Evolutionary conservation across 2,113 vertebrate species (phyloP).

Genomic region (Ciconia stormi): DNA sequence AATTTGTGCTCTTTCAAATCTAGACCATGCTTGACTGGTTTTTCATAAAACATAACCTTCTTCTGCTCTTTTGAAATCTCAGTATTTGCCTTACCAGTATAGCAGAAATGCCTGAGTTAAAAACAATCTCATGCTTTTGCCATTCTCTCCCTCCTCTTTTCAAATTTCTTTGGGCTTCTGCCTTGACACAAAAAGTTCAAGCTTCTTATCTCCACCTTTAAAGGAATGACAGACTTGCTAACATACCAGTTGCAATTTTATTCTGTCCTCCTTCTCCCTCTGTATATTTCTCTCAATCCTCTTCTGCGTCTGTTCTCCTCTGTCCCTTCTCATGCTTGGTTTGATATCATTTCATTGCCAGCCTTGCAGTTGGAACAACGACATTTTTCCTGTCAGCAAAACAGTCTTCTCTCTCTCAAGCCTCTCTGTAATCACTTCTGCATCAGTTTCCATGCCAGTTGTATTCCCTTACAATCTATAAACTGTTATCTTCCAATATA

Average conservation of each 20-base stretch:
- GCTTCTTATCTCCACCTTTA: not conserved
- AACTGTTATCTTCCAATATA: not conserved
- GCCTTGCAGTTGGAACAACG: not conserved
- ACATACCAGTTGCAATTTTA: not conserved
- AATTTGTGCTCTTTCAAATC: constrained; percentile 11
- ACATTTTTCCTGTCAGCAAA: not conserved
- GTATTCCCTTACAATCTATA: not conserved
- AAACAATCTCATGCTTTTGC: not conserved
- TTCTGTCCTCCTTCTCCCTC: not conserved
- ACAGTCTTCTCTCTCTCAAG: not conserved
- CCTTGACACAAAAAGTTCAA: not conserved
- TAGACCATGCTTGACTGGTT: not conserved
- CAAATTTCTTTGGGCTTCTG: not conserved
- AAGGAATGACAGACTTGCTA: not conserved
- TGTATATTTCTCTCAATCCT: not conserved
- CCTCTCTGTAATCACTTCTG: not conserved
- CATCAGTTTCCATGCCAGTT: not conserved
- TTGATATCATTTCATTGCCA: not conserved
- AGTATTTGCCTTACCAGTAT: not conserved
- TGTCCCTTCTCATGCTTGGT: not conserved
- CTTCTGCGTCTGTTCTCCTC: not conserved
- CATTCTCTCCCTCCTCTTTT: not conserved
- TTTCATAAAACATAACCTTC: constrained; percentile 27
- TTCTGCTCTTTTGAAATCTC: not conserved
- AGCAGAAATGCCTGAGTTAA: not conserved